Base-by-base conservation (phyloP, 1,140 invertebrate species). In the Aphidius ervi region DNA sequence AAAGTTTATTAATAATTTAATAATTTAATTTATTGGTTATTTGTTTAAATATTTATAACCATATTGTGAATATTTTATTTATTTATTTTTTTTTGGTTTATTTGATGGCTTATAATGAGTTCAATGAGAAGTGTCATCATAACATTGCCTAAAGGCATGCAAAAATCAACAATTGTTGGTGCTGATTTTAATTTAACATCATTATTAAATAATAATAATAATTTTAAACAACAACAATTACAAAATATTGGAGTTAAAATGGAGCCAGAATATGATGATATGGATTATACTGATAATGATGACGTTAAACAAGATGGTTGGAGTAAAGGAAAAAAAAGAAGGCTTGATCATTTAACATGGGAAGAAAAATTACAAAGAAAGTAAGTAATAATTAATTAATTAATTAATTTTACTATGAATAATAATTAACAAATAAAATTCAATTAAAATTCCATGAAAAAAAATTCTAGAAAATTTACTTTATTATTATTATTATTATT, bases 351-450 rank as follows among this genome's bases (percentile, higher is more conserved):
- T 75, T 74, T 92, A 4, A 84, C 88, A 39, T 90, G 87, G 86
- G 90, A 92, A 72, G 89, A 92, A 76, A 92, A 92, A 73, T 79
- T 91, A 61, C 88, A 90, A 72, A 81, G 90, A 73, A 92, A 92
- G 90, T 92, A 81, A 83, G 88, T 85, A 23, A 42, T 31, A 31
- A 31, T 31, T 31, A 31, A 31, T 16, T 16, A 16, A 16, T 16
- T 47, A 46, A 56, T 46, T 4, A 45, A 56, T 56, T 56, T 56
- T 10, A 56, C 41, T 42, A 56, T 10, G 16, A 16, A 48, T 48
- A 9, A 9, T 48, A 1, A n/a, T 48, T 48, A n/a, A 9, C 7
- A 45, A 10, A 1, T 45, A 48, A 49, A 49, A 41, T 23, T 37
- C 3, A 31, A 5, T 41, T 4, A 50, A 50, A 50, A 4, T 47